phyloP scores from a whole-genome alignment of 2,888 invertebrate genomes.

The Sarcophaga carnaria region DNA sequence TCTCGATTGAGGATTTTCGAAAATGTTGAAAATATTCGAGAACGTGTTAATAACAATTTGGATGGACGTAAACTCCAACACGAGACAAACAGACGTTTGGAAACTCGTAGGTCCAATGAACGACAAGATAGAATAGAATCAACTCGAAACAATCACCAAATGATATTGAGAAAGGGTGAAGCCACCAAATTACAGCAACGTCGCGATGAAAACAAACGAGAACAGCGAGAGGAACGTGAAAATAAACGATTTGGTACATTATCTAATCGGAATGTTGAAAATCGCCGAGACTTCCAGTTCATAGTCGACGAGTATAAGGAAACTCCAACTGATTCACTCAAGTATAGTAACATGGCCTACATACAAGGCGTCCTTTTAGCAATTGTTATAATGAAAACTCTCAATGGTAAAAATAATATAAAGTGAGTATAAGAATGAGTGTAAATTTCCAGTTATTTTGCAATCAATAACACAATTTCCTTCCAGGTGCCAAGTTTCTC shows the following conservation, averaged over 20 bases:
- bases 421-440: constrained; percentile 64
- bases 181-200: not conserved
- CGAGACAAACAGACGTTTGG: not conserved
- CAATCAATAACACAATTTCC: not conserved
- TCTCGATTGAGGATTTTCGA: too few species aligned
- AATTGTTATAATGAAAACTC: constrained; percentile 68
- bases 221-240: not conserved
- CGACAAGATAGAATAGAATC: not conserved
- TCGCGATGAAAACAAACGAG: constrained; percentile 2
- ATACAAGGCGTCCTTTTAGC: constrained; percentile 70
- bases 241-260: not conserved
- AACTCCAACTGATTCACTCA: constrained; percentile 25
- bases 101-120: not conserved
- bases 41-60: not conserved
- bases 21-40: constrained; percentile 3
- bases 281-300: not conserved
- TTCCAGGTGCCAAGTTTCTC: constrained; percentile 58
- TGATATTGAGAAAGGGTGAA: too few species aligned
- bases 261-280: not conserved
- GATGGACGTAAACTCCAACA: not conserved
- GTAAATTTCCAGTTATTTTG: not conserved
- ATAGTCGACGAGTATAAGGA: constrained; percentile 20
- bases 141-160: not conserved
- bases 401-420: constrained; percentile 66
- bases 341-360: constrained; percentile 63